Conservation (phyloP, 2,113 vertebrate species). For the Protomyctophum bolini region DNA sequence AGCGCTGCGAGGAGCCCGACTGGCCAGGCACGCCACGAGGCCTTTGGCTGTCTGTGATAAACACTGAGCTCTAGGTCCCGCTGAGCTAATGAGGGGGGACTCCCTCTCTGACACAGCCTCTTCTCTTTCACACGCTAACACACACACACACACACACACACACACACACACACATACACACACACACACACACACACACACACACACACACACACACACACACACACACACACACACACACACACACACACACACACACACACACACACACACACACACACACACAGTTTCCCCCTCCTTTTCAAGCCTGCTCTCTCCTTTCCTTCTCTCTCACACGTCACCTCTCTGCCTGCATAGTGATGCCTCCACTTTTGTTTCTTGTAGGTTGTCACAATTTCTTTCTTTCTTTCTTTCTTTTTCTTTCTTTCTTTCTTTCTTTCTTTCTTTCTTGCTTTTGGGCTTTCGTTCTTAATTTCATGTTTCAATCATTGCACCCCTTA, state of each 20-base stretch:
- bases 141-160: background rate
- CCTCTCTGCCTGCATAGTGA: conserved; percentile 35
- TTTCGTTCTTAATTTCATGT: conserved; percentile 12
- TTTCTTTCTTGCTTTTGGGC: conserved; percentile 2
- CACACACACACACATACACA: conserved; percentile 4
- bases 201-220: conserved; percentile 23
- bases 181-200: conserved; percentile 4
- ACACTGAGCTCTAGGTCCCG: conserved; percentile 65
- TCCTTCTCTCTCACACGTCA: conserved; percentile 32
- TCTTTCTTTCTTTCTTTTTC: conserved; percentile 7
- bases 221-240: conserved; percentile 1
- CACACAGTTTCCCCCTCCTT: conserved; percentile 35
- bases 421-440: conserved; percentile 10
- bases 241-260: background rate
- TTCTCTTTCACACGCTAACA: background rate
- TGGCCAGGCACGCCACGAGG: conserved; percentile 45
- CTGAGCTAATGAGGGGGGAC: conserved; percentile 66
- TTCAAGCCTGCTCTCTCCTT: conserved; percentile 21
- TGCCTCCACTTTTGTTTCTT: conserved; percentile 15
- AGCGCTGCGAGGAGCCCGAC: conserved; percentile 52
- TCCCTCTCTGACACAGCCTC: conserved; percentile 51
- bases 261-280: conserved; percentile 15
- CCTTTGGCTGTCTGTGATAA: conserved; percentile 59
- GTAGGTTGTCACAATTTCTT: background rate
- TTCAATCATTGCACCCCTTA: background rate